Evolutionary conservation across 2,797 vertebrate species (phyloP).

Genomic region (Australoheros facetus): DNA sequence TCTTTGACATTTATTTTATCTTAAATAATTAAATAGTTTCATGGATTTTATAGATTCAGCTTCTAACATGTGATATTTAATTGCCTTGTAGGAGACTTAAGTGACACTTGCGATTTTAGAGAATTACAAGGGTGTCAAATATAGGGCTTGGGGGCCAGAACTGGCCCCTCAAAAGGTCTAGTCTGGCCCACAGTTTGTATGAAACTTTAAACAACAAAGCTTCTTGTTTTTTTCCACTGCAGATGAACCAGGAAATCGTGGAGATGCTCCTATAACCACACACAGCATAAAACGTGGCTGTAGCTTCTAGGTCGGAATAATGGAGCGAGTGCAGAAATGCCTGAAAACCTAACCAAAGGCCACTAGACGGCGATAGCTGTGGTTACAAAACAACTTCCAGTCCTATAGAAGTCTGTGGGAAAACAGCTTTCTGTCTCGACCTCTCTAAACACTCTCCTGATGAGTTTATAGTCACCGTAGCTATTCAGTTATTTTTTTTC

Average conservation of each 20-base stretch:
- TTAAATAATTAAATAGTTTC: not conserved
- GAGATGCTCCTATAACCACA: not conserved
- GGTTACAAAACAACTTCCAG: too few species aligned
- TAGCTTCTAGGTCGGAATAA: not conserved
- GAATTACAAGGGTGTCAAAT: not conserved
- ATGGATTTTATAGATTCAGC: not conserved
- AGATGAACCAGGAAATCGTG: not conserved
- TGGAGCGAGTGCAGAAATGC: not conserved
- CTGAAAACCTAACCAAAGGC: not conserved
- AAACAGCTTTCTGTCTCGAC: too few species aligned
- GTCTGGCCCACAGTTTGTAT: not conserved
- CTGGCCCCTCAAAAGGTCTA: too few species aligned
- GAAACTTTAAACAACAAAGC: not conserved
- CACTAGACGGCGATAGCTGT: not conserved
- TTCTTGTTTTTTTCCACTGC: too few species aligned
- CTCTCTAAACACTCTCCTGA: too few species aligned
- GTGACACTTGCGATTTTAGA: not conserved
- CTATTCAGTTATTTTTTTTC: not conserved
- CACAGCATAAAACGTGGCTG: not conserved
- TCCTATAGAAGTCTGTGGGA: too few species aligned
- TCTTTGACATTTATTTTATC: not conserved
- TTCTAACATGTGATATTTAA: not conserved
- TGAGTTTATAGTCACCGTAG: too few species aligned
- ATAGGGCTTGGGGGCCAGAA: too few species aligned
- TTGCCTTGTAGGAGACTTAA: not conserved